Evolutionary conservation across 2,888 invertebrate genomes (phyloP).

Genomic region (Lumbricus terrestris): DNA sequence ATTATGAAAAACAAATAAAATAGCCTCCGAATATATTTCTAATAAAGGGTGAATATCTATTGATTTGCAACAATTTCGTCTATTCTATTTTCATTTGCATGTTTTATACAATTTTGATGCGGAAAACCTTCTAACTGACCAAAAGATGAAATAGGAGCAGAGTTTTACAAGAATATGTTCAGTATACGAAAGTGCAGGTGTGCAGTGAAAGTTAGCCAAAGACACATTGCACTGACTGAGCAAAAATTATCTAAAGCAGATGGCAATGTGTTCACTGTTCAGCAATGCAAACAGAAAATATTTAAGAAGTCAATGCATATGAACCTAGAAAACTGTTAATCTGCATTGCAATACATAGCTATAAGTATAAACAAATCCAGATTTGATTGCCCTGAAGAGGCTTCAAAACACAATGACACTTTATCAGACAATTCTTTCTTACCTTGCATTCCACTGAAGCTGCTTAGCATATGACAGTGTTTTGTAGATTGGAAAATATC

Average conservation of each 20-base stretch:
- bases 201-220: background rate
- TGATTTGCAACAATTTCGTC: background rate
- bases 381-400: background rate
- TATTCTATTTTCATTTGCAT: background rate
- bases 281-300: background rate
- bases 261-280: too few relatives aligned
- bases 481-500: constrained; percentile 42
- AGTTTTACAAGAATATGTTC: background rate
- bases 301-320: background rate
- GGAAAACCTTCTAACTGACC: background rate
- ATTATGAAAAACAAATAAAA: background rate
- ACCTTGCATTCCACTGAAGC: constrained; percentile 53
- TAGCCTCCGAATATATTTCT: background rate
- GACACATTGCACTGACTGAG: background rate
- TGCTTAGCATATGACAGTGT: constrained; percentile 44
- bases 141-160: background rate
- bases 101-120: background rate
- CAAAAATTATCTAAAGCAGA: background rate
- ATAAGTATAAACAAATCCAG: background rate
- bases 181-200: too few relatives aligned
- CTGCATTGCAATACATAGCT: background rate
- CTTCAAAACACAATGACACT: background rate
- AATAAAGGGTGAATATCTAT: background rate
- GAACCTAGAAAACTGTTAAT: background rate
- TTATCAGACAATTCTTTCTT: background rate